A percentile compares a stretch with the other conserved stretches of the same genome.
Evolutionary conservation across 2,888 invertebrate species (phyloP).

Genomic region (Sphecodes monilicornis): DNA sequence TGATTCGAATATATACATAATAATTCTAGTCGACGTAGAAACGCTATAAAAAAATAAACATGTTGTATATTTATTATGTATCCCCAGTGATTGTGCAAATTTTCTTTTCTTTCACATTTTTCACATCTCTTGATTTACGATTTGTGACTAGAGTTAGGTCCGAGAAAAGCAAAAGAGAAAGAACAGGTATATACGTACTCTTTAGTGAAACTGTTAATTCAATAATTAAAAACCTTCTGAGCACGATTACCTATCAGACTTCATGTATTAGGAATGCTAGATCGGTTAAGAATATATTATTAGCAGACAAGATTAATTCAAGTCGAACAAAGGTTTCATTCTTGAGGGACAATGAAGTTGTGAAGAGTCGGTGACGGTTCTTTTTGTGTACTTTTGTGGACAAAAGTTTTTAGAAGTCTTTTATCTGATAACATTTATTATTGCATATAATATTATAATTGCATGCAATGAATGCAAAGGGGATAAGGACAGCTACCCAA

Average conservation of each 20-base stretch:
- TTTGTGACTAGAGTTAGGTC: neutral
- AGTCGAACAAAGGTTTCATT: too few species aligned
- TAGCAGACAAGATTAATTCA: neutral
- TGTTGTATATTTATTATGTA: neutral
- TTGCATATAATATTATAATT: too few species aligned
- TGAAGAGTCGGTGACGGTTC: too few species aligned
- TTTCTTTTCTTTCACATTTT: neutral
- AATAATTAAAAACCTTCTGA: neutral
- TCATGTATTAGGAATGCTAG: neutral
- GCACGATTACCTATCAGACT: neutral
- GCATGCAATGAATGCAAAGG: too few species aligned
- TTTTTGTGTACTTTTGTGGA: too few species aligned
- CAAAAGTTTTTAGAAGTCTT: too few species aligned
- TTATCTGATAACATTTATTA: too few species aligned
- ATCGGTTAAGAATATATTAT: neutral
- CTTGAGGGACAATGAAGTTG: too few species aligned
- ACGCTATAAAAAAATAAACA: neutral
- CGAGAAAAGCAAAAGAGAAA: neutral
- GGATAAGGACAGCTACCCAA: too few species aligned
- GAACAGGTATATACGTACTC: neutral
- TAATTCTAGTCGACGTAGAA: neutral
- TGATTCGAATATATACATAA: neutral
- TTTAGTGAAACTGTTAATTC: neutral
- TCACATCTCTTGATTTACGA: neutral
- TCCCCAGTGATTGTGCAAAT: neutral